Evolutionary conservation across 2,797 vertebrate genomes (phyloP).

Genomic region (Ispidina picta): DNA sequence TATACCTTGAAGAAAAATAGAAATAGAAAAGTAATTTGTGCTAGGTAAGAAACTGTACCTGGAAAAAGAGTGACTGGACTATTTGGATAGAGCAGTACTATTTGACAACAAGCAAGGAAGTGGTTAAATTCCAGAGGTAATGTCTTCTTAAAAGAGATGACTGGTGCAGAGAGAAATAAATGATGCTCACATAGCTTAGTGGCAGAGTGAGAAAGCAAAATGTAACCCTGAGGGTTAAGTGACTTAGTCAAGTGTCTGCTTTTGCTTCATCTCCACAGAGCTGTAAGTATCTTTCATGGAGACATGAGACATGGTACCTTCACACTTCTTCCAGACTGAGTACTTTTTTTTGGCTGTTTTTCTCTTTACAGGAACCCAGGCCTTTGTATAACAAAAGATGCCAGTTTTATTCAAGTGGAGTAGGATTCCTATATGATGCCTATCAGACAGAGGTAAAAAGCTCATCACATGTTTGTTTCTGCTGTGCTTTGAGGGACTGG

Average conservation of each 20-base stretch:
- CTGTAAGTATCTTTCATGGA: neutral
- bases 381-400: conserved; percentile 88
- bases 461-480: neutral
- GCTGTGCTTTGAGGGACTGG: neutral
- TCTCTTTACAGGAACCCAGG: conserved; percentile 84
- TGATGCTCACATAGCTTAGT: neutral
- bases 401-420: conserved; percentile 85
- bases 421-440: conserved; percentile 84
- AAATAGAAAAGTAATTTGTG: neutral
- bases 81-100: neutral
- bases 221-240: neutral
- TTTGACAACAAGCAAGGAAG: neutral
- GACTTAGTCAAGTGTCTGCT: neutral
- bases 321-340: neutral
- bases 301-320: neutral
- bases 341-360: neutral
- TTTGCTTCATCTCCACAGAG: neutral
- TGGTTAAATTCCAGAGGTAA: neutral
- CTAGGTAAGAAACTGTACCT: neutral
- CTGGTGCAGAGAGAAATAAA: neutral
- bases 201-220: neutral
- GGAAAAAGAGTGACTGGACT: neutral
- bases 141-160: neutral
- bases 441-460: conserved; percentile 88
- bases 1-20: neutral